A percentile compares a stretch with the other conserved stretches of the same genome.
Evolutionary conservation across 2,888 invertebrate genomes (phyloP).

Genomic region (Antheraea assamensis): DNA sequence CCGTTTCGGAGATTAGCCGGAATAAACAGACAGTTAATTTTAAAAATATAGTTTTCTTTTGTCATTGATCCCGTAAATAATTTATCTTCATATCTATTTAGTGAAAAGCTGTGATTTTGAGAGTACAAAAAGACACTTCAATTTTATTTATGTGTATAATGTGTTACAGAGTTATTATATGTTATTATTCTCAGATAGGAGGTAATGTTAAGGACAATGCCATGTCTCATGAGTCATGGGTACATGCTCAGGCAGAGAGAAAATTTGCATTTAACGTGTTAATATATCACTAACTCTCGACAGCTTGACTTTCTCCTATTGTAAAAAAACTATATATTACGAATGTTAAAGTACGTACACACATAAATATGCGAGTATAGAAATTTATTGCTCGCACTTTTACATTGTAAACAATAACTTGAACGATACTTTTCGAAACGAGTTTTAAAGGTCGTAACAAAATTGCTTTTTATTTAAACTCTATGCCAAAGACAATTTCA

Average conservation of each 20-base stretch:
- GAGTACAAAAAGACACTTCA: too few species aligned
- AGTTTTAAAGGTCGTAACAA: too few species aligned
- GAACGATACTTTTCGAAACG: not conserved
- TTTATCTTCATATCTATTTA: too few species aligned
- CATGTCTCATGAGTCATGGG: not conserved
- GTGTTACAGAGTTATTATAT: too few species aligned
- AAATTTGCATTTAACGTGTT: slow-evolving; percentile 21
- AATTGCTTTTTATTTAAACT: not conserved
- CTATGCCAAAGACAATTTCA: not conserved
- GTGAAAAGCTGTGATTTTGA: too few species aligned
- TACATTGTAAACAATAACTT: not conserved
- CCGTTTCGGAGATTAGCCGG: too few species aligned
- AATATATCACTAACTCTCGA: slow-evolving; percentile 22
- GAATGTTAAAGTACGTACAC: slow-evolving; percentile 10
- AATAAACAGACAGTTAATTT: too few species aligned
- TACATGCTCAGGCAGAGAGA: not conserved
- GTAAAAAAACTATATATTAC: slow-evolving; percentile 14
- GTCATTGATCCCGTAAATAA: too few species aligned
- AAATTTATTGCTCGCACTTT: not conserved
- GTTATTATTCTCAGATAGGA: not conserved
- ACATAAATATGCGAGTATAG: not conserved
- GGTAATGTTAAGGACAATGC: not conserved
- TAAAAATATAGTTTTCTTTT: too few species aligned
- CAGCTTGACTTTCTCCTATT: slow-evolving; percentile 17
- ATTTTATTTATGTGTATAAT: too few species aligned